A percentile compares a stretch with the other conserved stretches of the same genome.
phyloP scores from a whole-genome alignment of 23 tunicate species.

The Aplidium turbinatum region DNA sequence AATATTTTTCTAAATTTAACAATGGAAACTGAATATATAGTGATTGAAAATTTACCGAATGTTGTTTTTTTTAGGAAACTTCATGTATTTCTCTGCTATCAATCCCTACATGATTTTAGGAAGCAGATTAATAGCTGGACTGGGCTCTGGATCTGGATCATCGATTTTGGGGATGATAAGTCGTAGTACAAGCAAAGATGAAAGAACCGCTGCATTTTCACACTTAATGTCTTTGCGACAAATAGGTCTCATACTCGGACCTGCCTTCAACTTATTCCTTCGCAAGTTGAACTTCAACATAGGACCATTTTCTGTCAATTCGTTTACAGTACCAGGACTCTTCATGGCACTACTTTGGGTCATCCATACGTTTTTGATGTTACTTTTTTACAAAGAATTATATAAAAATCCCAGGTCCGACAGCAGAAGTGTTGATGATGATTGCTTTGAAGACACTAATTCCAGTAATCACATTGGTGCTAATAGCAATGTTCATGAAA shows the following conservation, averaged over 20 bases:
- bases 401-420: neutral
- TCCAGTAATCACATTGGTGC: too few relatives aligned
- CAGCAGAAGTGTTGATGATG: neutral
- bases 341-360: conserved; percentile 74
- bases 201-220: conserved; percentile 65
- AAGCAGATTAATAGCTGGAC: conserved; percentile 69
- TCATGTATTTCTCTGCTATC: conserved; percentile 48
- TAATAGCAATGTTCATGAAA: neutral
- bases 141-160: conserved; percentile 73
- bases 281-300: conserved; percentile 43
- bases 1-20: too few relatives aligned
- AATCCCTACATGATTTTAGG: conserved; percentile 39
- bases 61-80: conserved; percentile 48
- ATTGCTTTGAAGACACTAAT: neutral
- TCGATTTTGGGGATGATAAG: conserved; percentile 72
- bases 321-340: conserved; percentile 55
- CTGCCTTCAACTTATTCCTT: conserved; percentile 71
- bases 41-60: too few relatives aligned
- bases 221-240: conserved; percentile 71
- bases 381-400: conserved; percentile 47
- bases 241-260: conserved; percentile 77
- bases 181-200: conserved; percentile 41
- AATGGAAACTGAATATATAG: too few relatives aligned
- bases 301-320: conserved; percentile 42
- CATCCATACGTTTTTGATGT: conserved; percentile 33